phyloP scores from a whole-genome alignment of 2,113 vertebrate genomes.

The Pelecanoides urinatrix region DNA sequence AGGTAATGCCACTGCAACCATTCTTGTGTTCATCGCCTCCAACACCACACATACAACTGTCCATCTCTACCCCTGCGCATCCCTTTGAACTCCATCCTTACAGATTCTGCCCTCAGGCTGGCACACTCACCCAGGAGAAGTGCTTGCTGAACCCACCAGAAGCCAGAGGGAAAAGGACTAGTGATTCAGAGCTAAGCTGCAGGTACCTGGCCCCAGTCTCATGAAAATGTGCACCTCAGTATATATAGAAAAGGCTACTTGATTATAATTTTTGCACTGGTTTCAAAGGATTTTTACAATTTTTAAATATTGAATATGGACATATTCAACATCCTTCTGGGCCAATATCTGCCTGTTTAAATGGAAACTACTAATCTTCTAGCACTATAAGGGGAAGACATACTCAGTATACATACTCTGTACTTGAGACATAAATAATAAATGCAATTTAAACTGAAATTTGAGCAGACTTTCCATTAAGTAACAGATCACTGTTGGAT shows the following conservation, averaged over 20 bases:
- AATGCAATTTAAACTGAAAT: constrained; percentile 67
- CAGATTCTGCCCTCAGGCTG: background rate
- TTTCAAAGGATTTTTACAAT: background rate
- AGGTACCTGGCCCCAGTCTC: background rate
- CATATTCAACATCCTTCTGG: background rate
- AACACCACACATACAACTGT: background rate
- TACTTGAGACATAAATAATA: constrained; percentile 65
- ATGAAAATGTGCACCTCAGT: background rate
- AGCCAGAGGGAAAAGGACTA: background rate
- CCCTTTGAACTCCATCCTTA: background rate
- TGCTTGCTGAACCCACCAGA: background rate
- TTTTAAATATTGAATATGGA: background rate
- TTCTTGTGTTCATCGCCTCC: background rate
- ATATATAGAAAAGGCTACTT: background rate
- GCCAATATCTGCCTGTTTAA: constrained; percentile 11
- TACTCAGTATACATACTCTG: constrained; percentile 2
- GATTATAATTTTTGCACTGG: background rate
- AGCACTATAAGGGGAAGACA: background rate
- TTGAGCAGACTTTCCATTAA: constrained; percentile 67
- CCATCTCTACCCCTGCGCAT: background rate
- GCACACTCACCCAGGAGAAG: background rate
- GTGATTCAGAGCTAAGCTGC: background rate
- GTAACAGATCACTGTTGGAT: constrained; percentile 66
- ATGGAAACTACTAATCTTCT: constrained; percentile 10
- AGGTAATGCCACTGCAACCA: background rate